phyloP scores from a whole-genome alignment of 2,113 vertebrate species.

The Stegastes partitus region DNA sequence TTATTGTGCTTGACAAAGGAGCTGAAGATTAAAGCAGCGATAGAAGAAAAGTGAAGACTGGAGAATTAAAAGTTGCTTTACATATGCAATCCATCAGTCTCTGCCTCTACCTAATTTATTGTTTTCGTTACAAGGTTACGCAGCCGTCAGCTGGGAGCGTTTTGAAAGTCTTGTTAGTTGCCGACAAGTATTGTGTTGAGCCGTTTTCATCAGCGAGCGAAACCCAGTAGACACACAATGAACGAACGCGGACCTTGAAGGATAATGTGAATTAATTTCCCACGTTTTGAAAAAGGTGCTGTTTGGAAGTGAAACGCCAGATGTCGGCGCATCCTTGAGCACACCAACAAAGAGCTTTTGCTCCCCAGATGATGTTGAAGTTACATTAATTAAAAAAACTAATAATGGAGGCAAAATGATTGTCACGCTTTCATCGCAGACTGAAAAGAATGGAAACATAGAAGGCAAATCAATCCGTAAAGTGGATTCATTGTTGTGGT shows the following conservation, averaged over 20 bases:
- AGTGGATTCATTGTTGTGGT: too few relatives aligned
- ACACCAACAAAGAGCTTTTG: background rate
- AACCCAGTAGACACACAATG: background rate
- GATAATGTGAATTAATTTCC: background rate
- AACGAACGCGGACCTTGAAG: constrained; percentile 16
- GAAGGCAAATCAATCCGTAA: too few relatives aligned
- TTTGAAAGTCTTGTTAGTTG: background rate
- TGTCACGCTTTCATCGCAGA: too few relatives aligned
- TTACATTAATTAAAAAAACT: too few relatives aligned
- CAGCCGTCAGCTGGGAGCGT: background rate
- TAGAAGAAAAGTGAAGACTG: background rate
- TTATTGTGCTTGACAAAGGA: constrained; percentile 1
- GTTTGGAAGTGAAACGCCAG: background rate
- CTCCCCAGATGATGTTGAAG: too few relatives aligned
- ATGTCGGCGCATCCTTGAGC: background rate
- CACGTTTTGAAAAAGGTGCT: background rate
- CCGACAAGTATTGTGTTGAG: background rate
- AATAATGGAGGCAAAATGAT: too few relatives aligned
- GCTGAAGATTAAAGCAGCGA: background rate
- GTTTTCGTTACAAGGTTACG: background rate
- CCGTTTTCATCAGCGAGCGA: background rate
- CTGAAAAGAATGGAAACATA: too few relatives aligned
- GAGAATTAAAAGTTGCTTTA: constrained; percentile 12
- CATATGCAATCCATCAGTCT: background rate
- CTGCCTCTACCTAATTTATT: background rate